phyloP scores from a whole-genome alignment of 2,797 vertebrate genomes.

The Xenentodon cancila region DNA sequence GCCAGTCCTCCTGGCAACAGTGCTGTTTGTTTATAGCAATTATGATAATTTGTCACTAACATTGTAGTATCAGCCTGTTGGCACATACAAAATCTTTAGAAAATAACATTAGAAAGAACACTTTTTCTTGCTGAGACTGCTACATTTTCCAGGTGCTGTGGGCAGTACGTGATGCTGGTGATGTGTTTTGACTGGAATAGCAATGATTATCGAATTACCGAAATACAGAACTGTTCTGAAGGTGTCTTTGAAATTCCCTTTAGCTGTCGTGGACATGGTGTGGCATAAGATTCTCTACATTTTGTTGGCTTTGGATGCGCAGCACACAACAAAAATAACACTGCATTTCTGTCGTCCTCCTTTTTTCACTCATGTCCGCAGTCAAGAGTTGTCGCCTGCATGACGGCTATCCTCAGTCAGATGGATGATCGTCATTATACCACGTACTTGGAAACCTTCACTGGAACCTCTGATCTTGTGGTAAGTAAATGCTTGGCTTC shows the following conservation, averaged over 20 bases:
- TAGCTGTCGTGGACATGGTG: neutral
- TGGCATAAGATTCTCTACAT: neutral
- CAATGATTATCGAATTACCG: constrained; percentile 22
- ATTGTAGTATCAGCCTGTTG: constrained; percentile 3
- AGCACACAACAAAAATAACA: constrained; percentile 29
- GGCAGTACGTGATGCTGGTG: neutral
- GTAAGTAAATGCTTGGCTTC: constrained; percentile 77
- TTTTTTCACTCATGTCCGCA: constrained; percentile 51
- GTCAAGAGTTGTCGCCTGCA: constrained; percentile 96
- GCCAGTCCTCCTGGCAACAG: constrained; percentile 17
- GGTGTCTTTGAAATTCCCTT: constrained; percentile 3
- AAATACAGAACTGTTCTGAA: constrained; percentile 9
- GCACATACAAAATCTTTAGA: constrained; percentile 9
- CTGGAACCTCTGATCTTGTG: constrained; percentile 88
- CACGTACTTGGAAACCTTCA: constrained; percentile 93
- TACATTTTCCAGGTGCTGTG: constrained; percentile 6
- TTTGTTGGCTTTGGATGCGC: constrained; percentile 22
- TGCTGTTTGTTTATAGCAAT: constrained; percentile 47
- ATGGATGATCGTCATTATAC: constrained; percentile 93
- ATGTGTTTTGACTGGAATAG: constrained; percentile 20
- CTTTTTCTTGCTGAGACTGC: constrained; percentile 3
- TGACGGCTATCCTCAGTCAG: constrained; percentile 96
- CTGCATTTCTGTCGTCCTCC: constrained; percentile 10
- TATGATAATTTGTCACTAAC: constrained; percentile 38
- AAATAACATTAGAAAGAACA: constrained; percentile 13